A percentile compares a stretch with the other conserved stretches of the same genome.
These are phyloP conservation scores for Amyelois transitella DNA, from an alignment of 1,140 invertebrate species.

Conservation along the genomic window DNA sequence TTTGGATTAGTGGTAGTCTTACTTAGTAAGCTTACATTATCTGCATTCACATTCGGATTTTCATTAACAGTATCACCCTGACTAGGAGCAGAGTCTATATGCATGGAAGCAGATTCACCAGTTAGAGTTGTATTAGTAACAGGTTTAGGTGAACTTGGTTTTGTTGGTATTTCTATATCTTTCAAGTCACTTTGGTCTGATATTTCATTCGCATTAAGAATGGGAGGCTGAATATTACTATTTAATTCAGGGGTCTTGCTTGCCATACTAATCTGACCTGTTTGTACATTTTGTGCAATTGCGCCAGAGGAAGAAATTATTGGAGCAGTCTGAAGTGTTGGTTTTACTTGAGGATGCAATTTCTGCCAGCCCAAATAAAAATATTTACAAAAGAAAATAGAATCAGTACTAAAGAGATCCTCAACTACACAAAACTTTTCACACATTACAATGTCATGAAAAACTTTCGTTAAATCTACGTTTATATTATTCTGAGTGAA, in stretches of 20 bases:
- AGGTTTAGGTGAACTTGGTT: not conserved
- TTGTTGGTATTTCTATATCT: not conserved
- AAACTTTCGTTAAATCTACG: constrained; percentile 24
- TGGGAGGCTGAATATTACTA: not conserved
- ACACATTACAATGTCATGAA: constrained; percentile 30
- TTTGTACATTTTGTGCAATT: not conserved
- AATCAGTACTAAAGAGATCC: constrained; percentile 32
- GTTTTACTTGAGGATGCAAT: constrained; percentile 17
- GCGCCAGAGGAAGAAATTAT: not conserved
- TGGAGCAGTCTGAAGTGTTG: not conserved
- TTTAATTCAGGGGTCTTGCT: not conserved
- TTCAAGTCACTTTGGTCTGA: not conserved
- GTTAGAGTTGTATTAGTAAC: no score
- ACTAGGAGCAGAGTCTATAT: not conserved
- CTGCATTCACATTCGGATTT: not conserved
- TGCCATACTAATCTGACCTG: not conserved
- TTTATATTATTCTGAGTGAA: constrained; percentile 25
- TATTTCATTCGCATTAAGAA: not conserved
- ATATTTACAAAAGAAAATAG: constrained; percentile 56
- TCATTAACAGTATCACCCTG: not conserved
- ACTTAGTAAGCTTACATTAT: not conserved
- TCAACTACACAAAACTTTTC: constrained; percentile 34
- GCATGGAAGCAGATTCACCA: no score
- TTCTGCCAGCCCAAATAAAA: constrained; percentile 48
- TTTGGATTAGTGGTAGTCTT: not conserved